These are phyloP conservation scores for Apteryx mantelli DNA, from an alignment of 2,113 vertebrate species.

Conservation along the genomic window DNA sequence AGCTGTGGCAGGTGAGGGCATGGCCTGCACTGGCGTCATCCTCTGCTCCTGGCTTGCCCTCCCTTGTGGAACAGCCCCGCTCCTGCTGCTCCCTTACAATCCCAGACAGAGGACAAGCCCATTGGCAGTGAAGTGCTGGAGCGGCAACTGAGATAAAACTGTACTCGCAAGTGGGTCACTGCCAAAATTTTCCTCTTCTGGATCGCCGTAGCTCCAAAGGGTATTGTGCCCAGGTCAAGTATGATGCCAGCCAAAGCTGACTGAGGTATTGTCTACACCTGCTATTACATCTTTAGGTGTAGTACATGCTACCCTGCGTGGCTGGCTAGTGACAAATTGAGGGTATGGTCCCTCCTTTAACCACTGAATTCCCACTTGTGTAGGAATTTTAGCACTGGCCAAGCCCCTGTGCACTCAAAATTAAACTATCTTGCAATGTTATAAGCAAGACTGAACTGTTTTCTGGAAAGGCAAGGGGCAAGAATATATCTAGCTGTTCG, in stretches of 20 bases:
- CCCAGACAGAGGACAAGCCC: not conserved
- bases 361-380: not conserved
- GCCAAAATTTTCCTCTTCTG: not conserved
- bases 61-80: no score
- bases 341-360: rapidly evolving
- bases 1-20: not conserved
- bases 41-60: not conserved
- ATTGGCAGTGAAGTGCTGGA: not conserved
- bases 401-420: not conserved
- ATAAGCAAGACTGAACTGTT: not conserved
- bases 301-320: rapidly evolving
- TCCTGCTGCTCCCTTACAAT: not conserved
- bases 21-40: no score
- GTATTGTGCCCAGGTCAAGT: not conserved
- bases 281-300: not conserved
- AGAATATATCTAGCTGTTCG: not conserved
- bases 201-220: not conserved
- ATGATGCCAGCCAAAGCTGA: not conserved
- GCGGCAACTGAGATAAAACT: not conserved
- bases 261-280: not conserved
- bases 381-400: not conserved
- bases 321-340: not conserved
- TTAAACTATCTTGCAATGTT: not conserved
- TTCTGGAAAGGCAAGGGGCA: not conserved
- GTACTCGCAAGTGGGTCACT: not conserved